A percentile compares a stretch with the other conserved stretches of the same genome.
These are phyloP conservation scores for Champsocephalus esox DNA, from an alignment of 2,797 vertebrate species.

Conservation along the genomic window DNA sequence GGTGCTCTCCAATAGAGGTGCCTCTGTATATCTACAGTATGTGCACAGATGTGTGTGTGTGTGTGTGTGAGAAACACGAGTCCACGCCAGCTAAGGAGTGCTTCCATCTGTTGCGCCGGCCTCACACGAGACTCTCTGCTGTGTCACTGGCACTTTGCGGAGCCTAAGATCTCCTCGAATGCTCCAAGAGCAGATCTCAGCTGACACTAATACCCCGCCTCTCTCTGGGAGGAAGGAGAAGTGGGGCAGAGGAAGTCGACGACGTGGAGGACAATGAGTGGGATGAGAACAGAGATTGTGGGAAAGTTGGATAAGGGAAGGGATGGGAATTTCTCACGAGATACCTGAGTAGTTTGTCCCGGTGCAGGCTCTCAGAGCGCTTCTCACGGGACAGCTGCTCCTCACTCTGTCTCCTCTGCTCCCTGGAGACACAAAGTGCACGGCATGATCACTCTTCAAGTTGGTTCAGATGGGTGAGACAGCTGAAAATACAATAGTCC, in stretches of 20 bases:
- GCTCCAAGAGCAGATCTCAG: constrained; percentile 63
- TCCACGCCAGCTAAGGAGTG: constrained; percentile 72
- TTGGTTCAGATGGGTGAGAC: constrained; percentile 7
- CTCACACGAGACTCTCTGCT: constrained; percentile 70
- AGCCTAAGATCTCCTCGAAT: constrained; percentile 69
- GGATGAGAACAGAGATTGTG: constrained; percentile 33
- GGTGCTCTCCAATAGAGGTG: too few species aligned
- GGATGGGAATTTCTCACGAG: constrained; percentile 17
- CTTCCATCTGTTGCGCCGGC: constrained; percentile 78
- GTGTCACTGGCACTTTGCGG: constrained; percentile 71
- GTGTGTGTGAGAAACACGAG: constrained; percentile 62
- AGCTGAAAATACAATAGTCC: background rate
- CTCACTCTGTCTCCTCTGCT: constrained; percentile 57
- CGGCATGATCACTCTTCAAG: constrained; percentile 10
- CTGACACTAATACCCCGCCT: constrained; percentile 64
- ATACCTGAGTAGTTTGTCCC: constrained; percentile 60
- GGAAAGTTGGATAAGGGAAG: constrained; percentile 30
- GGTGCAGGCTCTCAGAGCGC: constrained; percentile 39
- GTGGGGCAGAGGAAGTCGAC: constrained; percentile 38
- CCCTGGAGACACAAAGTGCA: constrained; percentile 59
- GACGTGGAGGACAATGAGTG: constrained; percentile 41
- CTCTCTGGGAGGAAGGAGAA: constrained; percentile 40
- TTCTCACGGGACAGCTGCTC: constrained; percentile 58
- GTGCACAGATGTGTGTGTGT: constrained; percentile 21
- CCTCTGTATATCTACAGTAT: constrained; percentile 26